Evolutionary conservation across 2,888 invertebrate species (phyloP), one percentile per base, ranked within the genome.

Genomic region (Tanytarsus gracilentus): DNA sequence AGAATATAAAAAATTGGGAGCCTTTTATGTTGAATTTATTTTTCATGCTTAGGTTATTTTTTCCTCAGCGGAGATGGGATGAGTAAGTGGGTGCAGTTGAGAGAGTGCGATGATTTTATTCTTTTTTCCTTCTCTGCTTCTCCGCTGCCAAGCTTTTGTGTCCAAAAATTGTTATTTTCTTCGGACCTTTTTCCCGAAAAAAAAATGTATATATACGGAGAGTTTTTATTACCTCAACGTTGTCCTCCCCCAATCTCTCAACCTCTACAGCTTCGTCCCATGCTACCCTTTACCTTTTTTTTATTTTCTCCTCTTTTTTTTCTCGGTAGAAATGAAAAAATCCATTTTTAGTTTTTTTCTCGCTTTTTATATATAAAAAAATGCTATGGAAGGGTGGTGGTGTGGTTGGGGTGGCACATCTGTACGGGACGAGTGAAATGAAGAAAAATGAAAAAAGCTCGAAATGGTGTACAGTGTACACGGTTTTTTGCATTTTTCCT

Each of bases 1-100:
- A 29, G 16, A 51, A 51, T 51, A 51, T 16, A 55, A 55, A 55
- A 55, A 55, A 40, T 16, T 55, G 39, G 39, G 55, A 55, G 40
- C 55, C 55, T 55, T 55, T 55, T 55, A 55, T 55, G 55, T 55
- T 33, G 55, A 55, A 55, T 55, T 55, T 55, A 55, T 55, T 55
- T 55, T 55, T 55, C 55, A 55, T 55, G 55, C 55, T 55, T 39
- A 23, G 55, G 55, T 39, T 55, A 18, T 9, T 36, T 36, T 36
- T 16, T n/a, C 16, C 16, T 36, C 36, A 16, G 36, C n/a, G 16
- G 16, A 36, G n/a, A n/a, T n/a, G n/a, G n/a, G 36, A 36, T 14
- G 36, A 36, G 16, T 36, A 16, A 36, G 36, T 36, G 36, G 36
- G 16, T 36, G 36, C n/a, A 33, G 33, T n/a, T 33, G 11, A 33